Conservation (phyloP, 2,113 vertebrate species). For the Corydoras sp. region DNA sequence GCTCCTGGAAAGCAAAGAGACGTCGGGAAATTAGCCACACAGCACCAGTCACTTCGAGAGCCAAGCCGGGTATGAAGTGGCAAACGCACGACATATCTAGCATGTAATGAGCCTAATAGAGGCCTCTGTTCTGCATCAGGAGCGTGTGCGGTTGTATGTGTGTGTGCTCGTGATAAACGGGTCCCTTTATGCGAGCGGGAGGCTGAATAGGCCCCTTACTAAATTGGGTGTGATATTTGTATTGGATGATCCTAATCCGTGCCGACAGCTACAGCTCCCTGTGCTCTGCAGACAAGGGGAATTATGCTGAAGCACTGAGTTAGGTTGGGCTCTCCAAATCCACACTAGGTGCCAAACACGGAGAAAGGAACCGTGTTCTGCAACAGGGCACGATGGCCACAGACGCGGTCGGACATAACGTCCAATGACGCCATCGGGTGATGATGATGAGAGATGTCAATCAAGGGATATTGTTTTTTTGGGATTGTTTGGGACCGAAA, state of each 20-base stretch:
- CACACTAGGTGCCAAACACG: neutral
- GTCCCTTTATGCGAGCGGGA: neutral
- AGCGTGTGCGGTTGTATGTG: neutral
- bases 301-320: neutral
- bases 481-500: too few relatives aligned
- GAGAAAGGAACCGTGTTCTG: neutral
- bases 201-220: neutral
- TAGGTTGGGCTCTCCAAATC: neutral
- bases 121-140: conserved; percentile 21
- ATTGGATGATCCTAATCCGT: conserved; percentile 15
- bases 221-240: conserved; percentile 26
- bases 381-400: neutral
- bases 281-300: neutral
- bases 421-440: neutral
- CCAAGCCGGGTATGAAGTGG: conserved; percentile 4
- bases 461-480: too few relatives aligned
- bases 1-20: neutral
- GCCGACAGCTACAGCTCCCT: conserved; percentile 7
- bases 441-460: too few relatives aligned
- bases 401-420: conserved; percentile 2
- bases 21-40: conserved; percentile 21
- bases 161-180: conserved; percentile 6
- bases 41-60: neutral
- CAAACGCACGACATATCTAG: conserved; percentile 17
- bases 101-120: conserved; percentile 31